These are phyloP conservation scores for Nebria brevicollis DNA, from an alignment of 2,888 invertebrate genomes.

Conservation along the genomic window DNA sequence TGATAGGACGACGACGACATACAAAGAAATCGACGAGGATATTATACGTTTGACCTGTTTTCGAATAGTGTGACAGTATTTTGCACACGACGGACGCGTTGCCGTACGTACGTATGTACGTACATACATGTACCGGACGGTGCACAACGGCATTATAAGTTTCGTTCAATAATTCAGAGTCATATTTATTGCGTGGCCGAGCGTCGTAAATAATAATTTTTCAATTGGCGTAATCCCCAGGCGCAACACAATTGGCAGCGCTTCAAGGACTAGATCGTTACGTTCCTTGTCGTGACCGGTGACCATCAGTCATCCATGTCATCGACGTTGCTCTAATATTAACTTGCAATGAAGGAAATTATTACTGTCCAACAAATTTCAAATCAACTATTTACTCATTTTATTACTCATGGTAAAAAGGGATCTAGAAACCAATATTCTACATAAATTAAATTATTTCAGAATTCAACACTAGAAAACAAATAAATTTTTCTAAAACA, in stretches of 20 bases:
- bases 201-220: slow-evolving; percentile 28
- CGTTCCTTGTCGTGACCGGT: neutral
- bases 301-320: neutral
- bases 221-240: slow-evolving; percentile 25
- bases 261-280: slow-evolving; percentile 14
- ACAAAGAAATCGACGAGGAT: neutral
- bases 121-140: neutral
- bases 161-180: slow-evolving; percentile 18
- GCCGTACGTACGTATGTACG: neutral
- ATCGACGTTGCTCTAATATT: neutral
- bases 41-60: slow-evolving; percentile 23
- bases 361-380: neutral
- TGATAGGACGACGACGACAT: neutral
- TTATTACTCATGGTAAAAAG: no score
- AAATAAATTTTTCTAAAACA: no score
- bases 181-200: slow-evolving; percentile 21
- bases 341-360: neutral
- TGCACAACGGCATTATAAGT: slow-evolving; percentile 15
- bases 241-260: slow-evolving; percentile 31
- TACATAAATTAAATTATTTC: no score
- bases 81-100: neutral
- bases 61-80: neutral
- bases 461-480: no score
- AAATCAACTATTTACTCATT: no score
- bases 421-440: no score